These are phyloP conservation scores for Drosophila equinoxialis DNA, from an alignment of 1,140 invertebrate species.

Conservation along the genomic window DNA sequence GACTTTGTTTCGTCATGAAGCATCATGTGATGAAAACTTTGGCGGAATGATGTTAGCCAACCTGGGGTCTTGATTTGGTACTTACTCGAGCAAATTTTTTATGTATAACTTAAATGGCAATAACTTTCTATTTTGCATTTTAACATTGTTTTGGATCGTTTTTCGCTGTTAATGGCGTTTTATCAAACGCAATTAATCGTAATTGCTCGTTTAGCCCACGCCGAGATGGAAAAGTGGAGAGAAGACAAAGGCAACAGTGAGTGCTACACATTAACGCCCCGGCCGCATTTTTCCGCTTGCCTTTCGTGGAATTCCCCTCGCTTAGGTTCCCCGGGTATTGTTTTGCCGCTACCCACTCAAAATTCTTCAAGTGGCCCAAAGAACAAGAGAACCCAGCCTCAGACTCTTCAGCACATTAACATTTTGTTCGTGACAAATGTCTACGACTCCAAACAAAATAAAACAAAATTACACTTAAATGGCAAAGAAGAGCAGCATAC, in stretches of 20 bases:
- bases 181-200: conserved; percentile 79
- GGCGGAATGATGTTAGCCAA: neutral
- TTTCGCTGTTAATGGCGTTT: conserved; percentile 60
- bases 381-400: conserved; percentile 48
- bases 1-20: too few relatives aligned
- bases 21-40: too few relatives aligned
- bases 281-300: conserved; percentile 3
- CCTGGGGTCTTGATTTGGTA: neutral
- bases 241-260: conserved; percentile 34
- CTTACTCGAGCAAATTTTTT: neutral
- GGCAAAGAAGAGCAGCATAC: conserved; percentile 38
- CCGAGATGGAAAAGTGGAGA: conserved; percentile 35
- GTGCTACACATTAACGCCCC: conserved; percentile 61
- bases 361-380: conserved; percentile 45
- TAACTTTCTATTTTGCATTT: conserved; percentile 62
- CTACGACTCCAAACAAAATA: conserved; percentile 47
- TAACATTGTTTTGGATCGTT: conserved; percentile 19
- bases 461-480: conserved; percentile 73
- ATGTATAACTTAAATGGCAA: conserved; percentile 4
- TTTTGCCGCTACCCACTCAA: conserved; percentile 12
- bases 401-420: conserved; percentile 64
- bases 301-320: neutral
- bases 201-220: conserved; percentile 70
- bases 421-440: conserved; percentile 77
- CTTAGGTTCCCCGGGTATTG: too few relatives aligned